Evolutionary conservation across 92 coral and sea anemone species (phyloP).

Genomic region (Plumapathes pennacea): DNA sequence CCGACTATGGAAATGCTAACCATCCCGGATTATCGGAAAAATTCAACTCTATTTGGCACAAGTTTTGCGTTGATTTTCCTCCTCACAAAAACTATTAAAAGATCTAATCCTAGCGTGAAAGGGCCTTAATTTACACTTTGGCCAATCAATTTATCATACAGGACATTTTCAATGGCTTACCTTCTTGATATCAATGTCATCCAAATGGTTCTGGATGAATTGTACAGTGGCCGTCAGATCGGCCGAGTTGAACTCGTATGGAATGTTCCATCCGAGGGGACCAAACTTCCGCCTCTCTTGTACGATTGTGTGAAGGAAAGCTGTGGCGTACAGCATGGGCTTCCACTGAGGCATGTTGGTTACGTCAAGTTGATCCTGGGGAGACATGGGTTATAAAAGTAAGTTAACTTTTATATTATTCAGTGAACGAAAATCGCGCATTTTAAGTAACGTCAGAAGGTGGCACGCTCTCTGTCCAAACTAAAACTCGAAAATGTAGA

Average conservation of each 20-base stretch:
- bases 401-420: neutral
- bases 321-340: constrained; percentile 93
- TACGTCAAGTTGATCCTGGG: constrained; percentile 95
- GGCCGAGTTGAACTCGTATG: constrained; percentile 99
- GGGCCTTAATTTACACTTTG: neutral
- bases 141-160: no score
- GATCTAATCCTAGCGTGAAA: no score
- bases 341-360: constrained; percentile 99
- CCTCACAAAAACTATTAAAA: no score
- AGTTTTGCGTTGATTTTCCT: neutral
- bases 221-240: constrained; percentile 97
- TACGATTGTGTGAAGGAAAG: constrained; percentile 94
- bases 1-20: no score
- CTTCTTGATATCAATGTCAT: constrained; percentile 93
- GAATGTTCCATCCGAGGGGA: constrained; percentile 99
- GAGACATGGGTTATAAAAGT: neutral
- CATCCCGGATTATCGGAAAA: no score
- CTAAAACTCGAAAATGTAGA: no score
- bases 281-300: constrained; percentile 99
- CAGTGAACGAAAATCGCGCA: neutral
- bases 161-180: no score
- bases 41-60: neutral
- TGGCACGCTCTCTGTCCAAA: no score
- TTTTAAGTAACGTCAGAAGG: neutral
- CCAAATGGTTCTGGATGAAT: constrained; percentile 97